Evolutionary conservation across 2,113 vertebrate species (phyloP).

Genomic region (Sceloporus undulatus): DNA sequence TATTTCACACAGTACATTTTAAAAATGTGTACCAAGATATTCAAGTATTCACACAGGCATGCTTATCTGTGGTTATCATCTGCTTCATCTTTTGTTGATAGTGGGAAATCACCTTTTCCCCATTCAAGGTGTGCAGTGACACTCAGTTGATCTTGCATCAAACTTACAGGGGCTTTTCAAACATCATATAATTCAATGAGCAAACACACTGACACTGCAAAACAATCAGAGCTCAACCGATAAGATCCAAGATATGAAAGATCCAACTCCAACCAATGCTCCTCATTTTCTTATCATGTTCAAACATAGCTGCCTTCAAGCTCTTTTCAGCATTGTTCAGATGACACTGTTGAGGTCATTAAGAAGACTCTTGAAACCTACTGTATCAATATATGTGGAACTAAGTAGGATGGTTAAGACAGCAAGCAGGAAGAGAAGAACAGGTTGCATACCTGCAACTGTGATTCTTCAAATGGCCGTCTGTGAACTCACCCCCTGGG

Average conservation of each 20-base stretch:
- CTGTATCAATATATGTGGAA: no score
- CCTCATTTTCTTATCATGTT: no score
- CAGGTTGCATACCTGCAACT: no score
- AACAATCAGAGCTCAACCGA: background rate
- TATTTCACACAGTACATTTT: background rate
- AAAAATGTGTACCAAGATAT: background rate
- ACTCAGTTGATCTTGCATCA: background rate
- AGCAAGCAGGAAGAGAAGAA: no score
- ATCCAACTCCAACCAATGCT: background rate
- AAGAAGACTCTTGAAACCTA: no score
- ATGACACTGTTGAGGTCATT: no score
- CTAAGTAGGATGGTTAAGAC: no score
- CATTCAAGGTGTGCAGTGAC: background rate
- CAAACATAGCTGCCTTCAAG: no score
- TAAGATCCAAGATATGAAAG: background rate
- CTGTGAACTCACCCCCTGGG: no score
- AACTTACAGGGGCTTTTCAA: conserved; percentile 2
- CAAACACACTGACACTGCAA: no score
- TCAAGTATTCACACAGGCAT: background rate
- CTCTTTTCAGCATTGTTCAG: no score
- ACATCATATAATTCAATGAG: background rate
- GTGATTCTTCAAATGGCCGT: no score
- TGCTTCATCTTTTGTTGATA: background rate
- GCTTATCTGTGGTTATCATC: background rate
- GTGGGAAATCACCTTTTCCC: background rate